phyloP scores from a whole-genome alignment of 2,888 invertebrate genomes.

The Lasioglossum zephyrum region DNA sequence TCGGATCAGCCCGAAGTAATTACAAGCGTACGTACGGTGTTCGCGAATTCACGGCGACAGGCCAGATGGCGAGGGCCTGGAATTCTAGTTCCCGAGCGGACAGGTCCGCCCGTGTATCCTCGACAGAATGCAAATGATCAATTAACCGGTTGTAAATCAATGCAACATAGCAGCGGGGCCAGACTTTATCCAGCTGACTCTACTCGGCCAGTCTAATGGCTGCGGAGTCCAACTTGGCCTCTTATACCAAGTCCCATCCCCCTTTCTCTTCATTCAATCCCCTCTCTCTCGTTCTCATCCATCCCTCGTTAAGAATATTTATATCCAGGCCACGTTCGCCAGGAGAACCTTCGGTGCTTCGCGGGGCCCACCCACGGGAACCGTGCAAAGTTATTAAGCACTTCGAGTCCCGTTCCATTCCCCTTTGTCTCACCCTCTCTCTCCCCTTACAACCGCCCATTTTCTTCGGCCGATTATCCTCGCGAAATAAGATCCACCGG shows the following conservation, averaged over 20 bases:
- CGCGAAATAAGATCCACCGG: conserved; percentile 1
- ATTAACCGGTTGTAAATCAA: conserved; percentile 82
- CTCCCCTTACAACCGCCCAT: neutral
- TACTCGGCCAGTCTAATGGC: conserved; percentile 55
- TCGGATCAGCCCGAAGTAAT: conserved; percentile 18
- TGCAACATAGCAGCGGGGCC: conserved; percentile 63
- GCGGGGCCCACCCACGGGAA: conserved; percentile 49
- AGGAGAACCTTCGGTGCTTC: conserved; percentile 68
- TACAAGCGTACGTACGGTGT: conserved; percentile 1
- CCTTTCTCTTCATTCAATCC: conserved; percentile 43
- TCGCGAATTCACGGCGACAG: conserved; percentile 50
- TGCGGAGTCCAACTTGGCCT: conserved; percentile 51
- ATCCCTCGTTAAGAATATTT: conserved; percentile 77
- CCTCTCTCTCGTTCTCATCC: conserved; percentile 59
- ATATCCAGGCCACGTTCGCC: conserved; percentile 81
- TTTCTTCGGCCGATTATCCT: conserved; percentile 40
- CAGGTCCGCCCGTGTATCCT: conserved; percentile 42
- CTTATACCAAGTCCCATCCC: conserved; percentile 58
- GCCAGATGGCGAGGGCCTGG: conserved; percentile 30
- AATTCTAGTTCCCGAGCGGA: conserved; percentile 44
- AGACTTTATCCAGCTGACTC: conserved; percentile 68
- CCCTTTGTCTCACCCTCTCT: neutral
- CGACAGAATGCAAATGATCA: conserved; percentile 82
- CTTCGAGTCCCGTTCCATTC: conserved; percentile 33
- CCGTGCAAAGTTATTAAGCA: conserved; percentile 58